Conservation (phyloP, 2,888 invertebrate genomes). For the Malthinus flaveolus region DNA sequence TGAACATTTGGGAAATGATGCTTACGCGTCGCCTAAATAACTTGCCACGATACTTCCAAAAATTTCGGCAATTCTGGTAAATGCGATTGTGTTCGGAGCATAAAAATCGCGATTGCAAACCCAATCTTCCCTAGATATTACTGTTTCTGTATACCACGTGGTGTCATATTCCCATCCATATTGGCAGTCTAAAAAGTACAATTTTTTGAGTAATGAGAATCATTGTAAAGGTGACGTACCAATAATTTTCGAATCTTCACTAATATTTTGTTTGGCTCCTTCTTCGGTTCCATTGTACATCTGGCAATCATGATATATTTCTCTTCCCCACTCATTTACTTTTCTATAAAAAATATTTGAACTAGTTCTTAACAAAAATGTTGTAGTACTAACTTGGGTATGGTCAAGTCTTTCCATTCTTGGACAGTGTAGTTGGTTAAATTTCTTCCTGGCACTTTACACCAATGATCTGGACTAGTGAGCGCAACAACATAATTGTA, state of each 20-base stretch:
- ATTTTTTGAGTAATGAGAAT: too few species aligned
- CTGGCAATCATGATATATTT: conserved; percentile 51
- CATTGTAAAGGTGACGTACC: neutral
- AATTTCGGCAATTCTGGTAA: conserved; percentile 59
- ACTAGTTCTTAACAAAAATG: neutral
- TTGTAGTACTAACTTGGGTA: conserved; percentile 56
- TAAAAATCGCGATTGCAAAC: conserved; percentile 60
- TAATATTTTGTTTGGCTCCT: neutral
- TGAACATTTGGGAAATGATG: too few species aligned
- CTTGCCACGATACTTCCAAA: conserved; percentile 61
- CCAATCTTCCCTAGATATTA: conserved; percentile 60
- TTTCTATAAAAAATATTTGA: neutral
- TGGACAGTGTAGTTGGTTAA: conserved; percentile 54
- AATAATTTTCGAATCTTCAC: neutral
- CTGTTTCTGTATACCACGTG: conserved; percentile 59
- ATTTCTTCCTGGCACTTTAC: conserved; percentile 58
- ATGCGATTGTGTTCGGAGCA: conserved; percentile 60
- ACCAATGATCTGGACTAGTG: conserved; percentile 63
- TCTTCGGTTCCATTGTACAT: conserved; percentile 52
- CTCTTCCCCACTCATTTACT: neutral
- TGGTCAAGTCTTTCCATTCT: conserved; percentile 58
- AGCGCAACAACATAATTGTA: conserved; percentile 60
- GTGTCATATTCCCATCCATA: conserved; percentile 61
- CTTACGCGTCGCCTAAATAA: conserved; percentile 62
- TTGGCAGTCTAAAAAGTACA: conserved; percentile 52